Conservation (phyloP, 2,797 vertebrate species). For the Epinephelus malabaricus region DNA sequence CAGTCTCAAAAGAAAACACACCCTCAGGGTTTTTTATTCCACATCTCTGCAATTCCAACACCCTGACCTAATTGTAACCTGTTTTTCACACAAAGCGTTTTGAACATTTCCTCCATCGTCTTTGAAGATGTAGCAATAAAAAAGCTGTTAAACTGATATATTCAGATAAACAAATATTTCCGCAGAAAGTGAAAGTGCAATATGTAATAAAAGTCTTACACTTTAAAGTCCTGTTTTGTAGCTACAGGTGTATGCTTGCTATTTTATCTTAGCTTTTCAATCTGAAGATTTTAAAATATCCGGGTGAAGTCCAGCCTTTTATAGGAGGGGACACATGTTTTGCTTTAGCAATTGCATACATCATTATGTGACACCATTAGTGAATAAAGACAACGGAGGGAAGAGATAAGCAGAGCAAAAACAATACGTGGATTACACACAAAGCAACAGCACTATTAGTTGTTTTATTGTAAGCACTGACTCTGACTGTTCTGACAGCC, state of each 20-base stretch:
- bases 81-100: constrained; percentile 47
- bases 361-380: too few relatives aligned
- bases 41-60: constrained; percentile 66
- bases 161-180: constrained; percentile 44
- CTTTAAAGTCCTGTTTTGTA: constrained; percentile 13
- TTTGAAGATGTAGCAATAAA: constrained; percentile 42
- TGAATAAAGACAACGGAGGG: neutral
- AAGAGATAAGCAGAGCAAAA: neutral
- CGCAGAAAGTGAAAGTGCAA: neutral
- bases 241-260: neutral
- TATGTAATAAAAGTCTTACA: constrained; percentile 5
- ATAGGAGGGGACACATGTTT: neutral
- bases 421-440: too few relatives aligned
- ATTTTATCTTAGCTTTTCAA: constrained; percentile 2
- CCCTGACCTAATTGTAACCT: constrained; percentile 72
- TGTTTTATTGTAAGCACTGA: neutral
- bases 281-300: constrained; percentile 9
- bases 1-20: constrained; percentile 59
- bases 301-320: neutral
- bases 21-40: constrained; percentile 59
- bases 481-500: neutral
- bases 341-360: too few relatives aligned
- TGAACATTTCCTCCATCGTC: constrained; percentile 7
- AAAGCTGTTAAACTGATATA: constrained; percentile 14
- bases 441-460: too few relatives aligned